A percentile compares a stretch with the other conserved stretches of the same genome.
These are phyloP conservation scores for Acronicta aceris DNA, from an alignment of 2,888 invertebrate species.

Conservation along the genomic window DNA sequence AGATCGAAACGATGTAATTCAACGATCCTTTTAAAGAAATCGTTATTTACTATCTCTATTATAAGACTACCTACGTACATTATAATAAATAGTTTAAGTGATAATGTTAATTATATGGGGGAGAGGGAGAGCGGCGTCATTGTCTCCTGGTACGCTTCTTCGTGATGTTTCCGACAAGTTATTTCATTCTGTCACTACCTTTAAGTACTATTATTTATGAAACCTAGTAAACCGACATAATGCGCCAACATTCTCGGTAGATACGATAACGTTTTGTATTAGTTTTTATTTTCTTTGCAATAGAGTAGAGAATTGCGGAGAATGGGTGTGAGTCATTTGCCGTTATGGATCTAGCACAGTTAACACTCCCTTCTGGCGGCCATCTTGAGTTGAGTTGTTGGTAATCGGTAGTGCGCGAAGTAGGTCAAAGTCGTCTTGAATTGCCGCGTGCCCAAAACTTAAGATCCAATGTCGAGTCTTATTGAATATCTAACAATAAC, in stretches of 20 bases:
- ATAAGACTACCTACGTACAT: neutral
- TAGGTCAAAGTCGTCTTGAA: slow-evolving; percentile 82
- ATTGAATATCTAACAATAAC: slow-evolving; percentile 5
- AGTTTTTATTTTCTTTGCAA: slow-evolving; percentile 49
- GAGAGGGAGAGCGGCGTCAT: neutral
- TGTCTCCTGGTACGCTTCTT: neutral
- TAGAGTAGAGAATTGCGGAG: slow-evolving; percentile 51
- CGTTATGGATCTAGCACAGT: slow-evolving; percentile 57
- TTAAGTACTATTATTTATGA: slow-evolving; percentile 27
- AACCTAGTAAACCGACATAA: slow-evolving; percentile 32
- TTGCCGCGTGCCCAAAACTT: slow-evolving; percentile 70
- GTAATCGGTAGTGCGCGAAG: slow-evolving; percentile 68
- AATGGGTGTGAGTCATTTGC: slow-evolving; percentile 55
- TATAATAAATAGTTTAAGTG: too few species aligned
- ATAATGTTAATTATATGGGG: neutral
- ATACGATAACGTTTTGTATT: slow-evolving; percentile 25
- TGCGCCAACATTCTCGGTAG: slow-evolving; percentile 41
- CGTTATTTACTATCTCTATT: slow-evolving; percentile 1
- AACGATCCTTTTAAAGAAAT: slow-evolving; percentile 55
- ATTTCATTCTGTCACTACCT: neutral
- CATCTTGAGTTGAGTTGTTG: slow-evolving; percentile 72
- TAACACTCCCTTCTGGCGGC: slow-evolving; percentile 74
- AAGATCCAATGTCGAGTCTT: slow-evolving; percentile 51
- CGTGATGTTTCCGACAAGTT: neutral
- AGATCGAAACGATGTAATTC: slow-evolving; percentile 75